Percentiles rank a stretch among this genome's conserved stretches.
Evolutionary conservation across 2,797 vertebrate genomes (phyloP).

Genomic region (Forpus xanthops): DNA sequence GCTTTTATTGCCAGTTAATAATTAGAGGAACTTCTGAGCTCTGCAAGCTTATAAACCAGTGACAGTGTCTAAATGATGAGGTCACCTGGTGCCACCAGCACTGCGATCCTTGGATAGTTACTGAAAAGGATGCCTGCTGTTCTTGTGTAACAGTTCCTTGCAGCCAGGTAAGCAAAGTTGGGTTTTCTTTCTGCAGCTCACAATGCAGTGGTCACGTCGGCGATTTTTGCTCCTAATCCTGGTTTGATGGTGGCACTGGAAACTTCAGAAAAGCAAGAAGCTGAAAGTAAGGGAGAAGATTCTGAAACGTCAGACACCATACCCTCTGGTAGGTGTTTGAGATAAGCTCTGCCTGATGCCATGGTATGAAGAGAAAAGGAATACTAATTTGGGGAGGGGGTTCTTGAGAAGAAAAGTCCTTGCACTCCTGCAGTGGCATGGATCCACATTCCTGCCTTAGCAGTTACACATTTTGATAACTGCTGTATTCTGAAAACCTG

Average conservation of each 20-base stretch:
- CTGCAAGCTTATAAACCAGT: background rate
- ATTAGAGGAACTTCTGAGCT: background rate
- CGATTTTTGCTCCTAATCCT: conserved; percentile 95
- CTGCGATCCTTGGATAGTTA: background rate
- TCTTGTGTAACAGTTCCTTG: conserved; percentile 12
- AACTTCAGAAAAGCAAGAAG: conserved; percentile 86
- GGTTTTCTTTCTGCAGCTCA: conserved; percentile 82
- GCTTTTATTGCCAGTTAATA: background rate
- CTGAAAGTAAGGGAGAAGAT: conserved; percentile 83
- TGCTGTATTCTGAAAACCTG: background rate
- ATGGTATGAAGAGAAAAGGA: background rate
- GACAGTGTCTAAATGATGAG: background rate
- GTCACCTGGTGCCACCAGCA: background rate
- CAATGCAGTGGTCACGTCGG: conserved; percentile 98
- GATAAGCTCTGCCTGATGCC: background rate
- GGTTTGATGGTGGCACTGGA: conserved; percentile 90
- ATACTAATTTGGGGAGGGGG: accelerated
- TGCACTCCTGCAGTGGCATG: background rate
- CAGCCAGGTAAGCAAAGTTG: background rate
- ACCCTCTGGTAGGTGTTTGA: conserved; percentile 84
- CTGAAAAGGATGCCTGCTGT: background rate
- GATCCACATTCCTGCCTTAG: background rate
- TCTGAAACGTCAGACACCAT: conserved; percentile 85
- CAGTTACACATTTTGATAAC: background rate
- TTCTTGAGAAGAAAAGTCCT: background rate